Conservation (phyloP, 2,113 vertebrate genomes). For the Myocastor coypus region DNA sequence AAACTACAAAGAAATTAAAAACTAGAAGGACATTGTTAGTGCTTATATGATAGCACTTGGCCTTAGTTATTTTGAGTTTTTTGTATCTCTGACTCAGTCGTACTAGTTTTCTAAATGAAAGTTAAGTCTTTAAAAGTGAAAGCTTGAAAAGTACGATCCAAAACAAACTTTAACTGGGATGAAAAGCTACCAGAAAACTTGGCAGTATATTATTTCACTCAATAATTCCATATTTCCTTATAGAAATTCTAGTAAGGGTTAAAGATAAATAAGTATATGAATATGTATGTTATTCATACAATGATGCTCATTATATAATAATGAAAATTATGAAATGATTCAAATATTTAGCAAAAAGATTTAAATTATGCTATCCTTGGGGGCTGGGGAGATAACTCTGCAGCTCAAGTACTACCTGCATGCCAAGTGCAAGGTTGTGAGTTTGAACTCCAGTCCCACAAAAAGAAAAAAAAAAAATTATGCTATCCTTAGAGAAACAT, state of each 20-base stretch:
- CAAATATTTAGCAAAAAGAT: background rate
- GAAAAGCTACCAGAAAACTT: background rate
- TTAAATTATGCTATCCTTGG: background rate
- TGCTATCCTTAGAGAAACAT: background rate
- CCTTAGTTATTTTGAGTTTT: background rate
- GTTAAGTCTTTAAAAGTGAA: background rate
- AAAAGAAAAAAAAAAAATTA: too few species aligned
- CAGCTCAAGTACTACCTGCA: too few species aligned
- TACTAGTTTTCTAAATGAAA: background rate
- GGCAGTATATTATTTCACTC: background rate
- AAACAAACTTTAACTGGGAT: background rate
- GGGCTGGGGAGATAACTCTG: too few species aligned
- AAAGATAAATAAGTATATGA: background rate
- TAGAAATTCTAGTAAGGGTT: background rate
- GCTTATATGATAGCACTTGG: background rate
- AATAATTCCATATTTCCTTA: slow-evolving; percentile 19
- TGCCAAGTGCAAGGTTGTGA: too few species aligned
- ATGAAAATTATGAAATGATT: background rate
- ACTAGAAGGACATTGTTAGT: background rate
- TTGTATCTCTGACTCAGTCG: background rate
- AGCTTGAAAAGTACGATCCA: background rate
- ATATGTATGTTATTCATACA: background rate
- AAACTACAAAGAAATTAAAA: slow-evolving; percentile 37
- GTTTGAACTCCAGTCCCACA: too few species aligned
- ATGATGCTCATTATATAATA: background rate